These are phyloP conservation scores for Hydraecia micacea DNA, from an alignment of 2,888 invertebrate genomes.

Conservation along the genomic window DNA sequence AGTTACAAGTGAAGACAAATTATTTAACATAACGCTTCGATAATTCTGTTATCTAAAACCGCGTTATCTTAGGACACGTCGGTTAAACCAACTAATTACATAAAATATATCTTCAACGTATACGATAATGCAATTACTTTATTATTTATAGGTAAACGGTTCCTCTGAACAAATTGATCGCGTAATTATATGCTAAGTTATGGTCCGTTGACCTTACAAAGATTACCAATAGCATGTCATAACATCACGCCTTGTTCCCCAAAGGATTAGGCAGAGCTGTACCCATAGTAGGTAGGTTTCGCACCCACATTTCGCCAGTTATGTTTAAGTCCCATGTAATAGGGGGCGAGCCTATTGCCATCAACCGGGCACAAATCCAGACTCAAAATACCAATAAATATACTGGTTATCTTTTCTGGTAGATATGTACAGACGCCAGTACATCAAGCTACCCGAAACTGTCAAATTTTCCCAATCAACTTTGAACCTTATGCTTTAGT, in stretches of 20 bases:
- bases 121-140: conserved; percentile 29
- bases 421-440: too few relatives aligned
- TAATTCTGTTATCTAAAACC: conserved; percentile 48
- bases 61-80: conserved; percentile 58
- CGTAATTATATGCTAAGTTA: neutral
- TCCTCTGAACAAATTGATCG: conserved; percentile 11
- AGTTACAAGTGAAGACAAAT: conserved; percentile 14
- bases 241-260: neutral
- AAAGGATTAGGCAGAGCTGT: neutral
- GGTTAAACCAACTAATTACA: conserved; percentile 30
- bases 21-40: conserved; percentile 6
- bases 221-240: neutral
- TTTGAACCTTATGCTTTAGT: too few relatives aligned
- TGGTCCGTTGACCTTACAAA: neutral
- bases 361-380: too few relatives aligned
- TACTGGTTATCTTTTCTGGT: too few relatives aligned
- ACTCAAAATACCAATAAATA: too few relatives aligned
- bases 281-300: neutral
- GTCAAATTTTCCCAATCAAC: too few relatives aligned
- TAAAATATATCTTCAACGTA: conserved; percentile 1
- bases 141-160: neutral
- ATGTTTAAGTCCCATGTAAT: too few relatives aligned
- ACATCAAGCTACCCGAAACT: too few relatives aligned
- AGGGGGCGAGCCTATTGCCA: too few relatives aligned
- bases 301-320: neutral